Base-by-base conservation (phyloP, 2,888 invertebrate genomes). In the Nasonia oneida region DNA sequence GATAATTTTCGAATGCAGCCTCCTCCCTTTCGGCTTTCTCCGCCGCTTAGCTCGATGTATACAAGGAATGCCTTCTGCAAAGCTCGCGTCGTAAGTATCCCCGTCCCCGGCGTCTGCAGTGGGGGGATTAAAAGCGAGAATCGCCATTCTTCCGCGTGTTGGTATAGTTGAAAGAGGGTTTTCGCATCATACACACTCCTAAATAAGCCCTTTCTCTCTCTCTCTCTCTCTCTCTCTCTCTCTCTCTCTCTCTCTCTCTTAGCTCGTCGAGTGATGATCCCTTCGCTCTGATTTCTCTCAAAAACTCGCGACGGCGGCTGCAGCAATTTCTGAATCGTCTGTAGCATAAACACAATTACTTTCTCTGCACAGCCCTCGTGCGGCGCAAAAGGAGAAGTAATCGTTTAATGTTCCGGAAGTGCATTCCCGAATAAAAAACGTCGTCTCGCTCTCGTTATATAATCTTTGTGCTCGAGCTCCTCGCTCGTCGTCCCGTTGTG, bases 351-450 rank as follows among this genome's bases (percentile, higher is more conserved):
- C 85, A 84, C 71, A 85, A 87, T 87, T 87, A 87, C 87, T 85
- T 81, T 81, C 70, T 23, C 18, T 29, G 70, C 67, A 14, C 37
- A 77, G 70, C 50, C 53, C 83, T 57, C 53, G 61, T 42, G 77
- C 70, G 39, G 33, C 15, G 42, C 23, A 42, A 42, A 42, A 73
- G 71, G 64, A 85, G 71, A 84, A 87, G 87, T 85, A 87, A 87
- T 87, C 87, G 87, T 87, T 87, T 87, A 87, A 87, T 87, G 87
- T 87, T 83, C 81, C 87, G 83, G 86, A 87, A 87, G 85, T 87
- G 86, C 86, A 86, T 82, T 8, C 33, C 84, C 81, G 87, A 85
- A 85, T 86, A 84, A 80, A 86, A 75, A 78, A 81, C 23, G 18
- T 37, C 61, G 71, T 47, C 61, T 70, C 70, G 64, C 75, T 76